Evolutionary conservation across 2,113 vertebrate genomes (phyloP).

Genomic region (Pangasianodon gigas): DNA sequence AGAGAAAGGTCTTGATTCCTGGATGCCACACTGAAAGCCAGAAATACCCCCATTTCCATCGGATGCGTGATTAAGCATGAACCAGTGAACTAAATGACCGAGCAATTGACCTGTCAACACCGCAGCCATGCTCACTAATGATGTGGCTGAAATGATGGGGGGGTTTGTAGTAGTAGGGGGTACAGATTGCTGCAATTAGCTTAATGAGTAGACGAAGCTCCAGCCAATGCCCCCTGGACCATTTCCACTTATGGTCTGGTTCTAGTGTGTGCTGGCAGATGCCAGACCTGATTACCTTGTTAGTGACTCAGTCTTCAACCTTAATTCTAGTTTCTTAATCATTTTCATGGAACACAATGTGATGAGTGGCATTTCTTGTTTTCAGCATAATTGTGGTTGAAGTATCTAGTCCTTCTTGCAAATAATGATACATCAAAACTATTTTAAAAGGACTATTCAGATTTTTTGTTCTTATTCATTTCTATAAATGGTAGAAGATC

Average conservation of each 20-base stretch:
- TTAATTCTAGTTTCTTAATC: slow-evolving; percentile 14
- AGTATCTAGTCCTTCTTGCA: not conserved
- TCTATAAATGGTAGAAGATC: not conserved
- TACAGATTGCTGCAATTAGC: slow-evolving; percentile 57
- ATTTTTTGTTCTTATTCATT: not conserved
- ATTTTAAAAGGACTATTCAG: not conserved
- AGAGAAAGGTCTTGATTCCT: not conserved
- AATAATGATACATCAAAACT: not conserved
- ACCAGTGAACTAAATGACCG: not conserved
- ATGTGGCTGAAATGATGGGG: slow-evolving; percentile 35
- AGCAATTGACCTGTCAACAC: slow-evolving; percentile 39
- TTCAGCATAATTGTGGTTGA: not conserved
- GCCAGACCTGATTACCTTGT: slow-evolving; percentile 54
- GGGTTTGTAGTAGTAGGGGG: not conserved
- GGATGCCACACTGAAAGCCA: not conserved
- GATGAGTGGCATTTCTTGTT: not conserved
- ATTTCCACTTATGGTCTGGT: slow-evolving; percentile 27
- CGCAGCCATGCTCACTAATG: slow-evolving; percentile 16
- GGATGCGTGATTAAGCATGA: slow-evolving; percentile 30
- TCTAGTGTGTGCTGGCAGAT: slow-evolving; percentile 41
- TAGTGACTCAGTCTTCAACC: slow-evolving; percentile 36
- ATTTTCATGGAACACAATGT: not conserved
- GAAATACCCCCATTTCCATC: slow-evolving; percentile 37
- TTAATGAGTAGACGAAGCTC: slow-evolving; percentile 54
- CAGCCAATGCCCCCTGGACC: slow-evolving; percentile 34